A percentile compares a stretch with the other conserved stretches of the same genome.
phyloP scores from a whole-genome alignment of 2,113 vertebrate genomes.

The Bungarus multicinctus region DNA sequence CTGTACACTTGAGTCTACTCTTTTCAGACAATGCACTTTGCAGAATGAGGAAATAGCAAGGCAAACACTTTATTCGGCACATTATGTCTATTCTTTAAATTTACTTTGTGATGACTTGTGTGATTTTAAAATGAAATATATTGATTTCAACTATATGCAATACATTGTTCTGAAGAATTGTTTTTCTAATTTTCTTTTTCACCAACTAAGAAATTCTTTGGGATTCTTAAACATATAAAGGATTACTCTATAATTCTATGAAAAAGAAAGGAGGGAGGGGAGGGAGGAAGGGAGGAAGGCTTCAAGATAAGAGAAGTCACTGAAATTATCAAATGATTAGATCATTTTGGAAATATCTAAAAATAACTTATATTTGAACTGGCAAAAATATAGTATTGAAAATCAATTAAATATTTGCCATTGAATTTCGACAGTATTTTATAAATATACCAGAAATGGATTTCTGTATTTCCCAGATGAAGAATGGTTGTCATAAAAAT shows the following conservation, averaged over 20 bases:
- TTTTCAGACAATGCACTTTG: constrained; percentile 50
- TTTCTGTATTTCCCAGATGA: neutral
- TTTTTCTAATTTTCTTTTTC: constrained; percentile 27
- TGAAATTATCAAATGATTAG: neutral
- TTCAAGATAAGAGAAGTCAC: neutral
- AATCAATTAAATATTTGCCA: neutral
- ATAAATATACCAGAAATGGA: neutral
- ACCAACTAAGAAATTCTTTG: neutral
- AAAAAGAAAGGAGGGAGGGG: neutral
- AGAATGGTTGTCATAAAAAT: neutral
- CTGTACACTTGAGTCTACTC: constrained; percentile 43
- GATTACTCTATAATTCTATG: neutral
- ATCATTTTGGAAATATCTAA: neutral
- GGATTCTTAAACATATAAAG: neutral
- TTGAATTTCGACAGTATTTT: neutral
- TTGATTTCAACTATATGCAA: constrained; percentile 9
- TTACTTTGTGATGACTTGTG: neutral
- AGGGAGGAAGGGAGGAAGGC: neutral
- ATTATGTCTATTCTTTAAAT: constrained; percentile 14
- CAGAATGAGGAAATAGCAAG: constrained; percentile 36
- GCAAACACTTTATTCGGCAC: constrained; percentile 36
- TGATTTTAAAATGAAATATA: neutral
- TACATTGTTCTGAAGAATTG: constrained; percentile 15
- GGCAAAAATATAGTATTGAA: neutral
- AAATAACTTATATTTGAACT: neutral